Percentiles rank a stretch among this genome's conserved stretches.
Conservation (phyloP, 2,797 vertebrate genomes). For the Eutrigla gurnardus region DNA sequence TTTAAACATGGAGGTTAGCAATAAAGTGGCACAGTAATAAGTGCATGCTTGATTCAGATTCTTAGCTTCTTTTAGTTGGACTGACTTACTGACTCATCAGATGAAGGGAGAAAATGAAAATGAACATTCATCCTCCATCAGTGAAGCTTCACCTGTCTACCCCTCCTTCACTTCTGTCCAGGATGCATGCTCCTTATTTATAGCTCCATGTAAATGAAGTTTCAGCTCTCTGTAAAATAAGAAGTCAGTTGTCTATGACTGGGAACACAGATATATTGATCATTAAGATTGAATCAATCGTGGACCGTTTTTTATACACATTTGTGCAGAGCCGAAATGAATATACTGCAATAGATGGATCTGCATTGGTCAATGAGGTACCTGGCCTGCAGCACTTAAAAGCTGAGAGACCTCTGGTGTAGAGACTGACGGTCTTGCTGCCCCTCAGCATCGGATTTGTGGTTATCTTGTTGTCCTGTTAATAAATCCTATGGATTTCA, state of each 20-base stretch:
- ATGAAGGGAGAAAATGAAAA: not conserved
- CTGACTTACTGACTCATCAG: not conserved
- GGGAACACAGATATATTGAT: slow-evolving; percentile 18
- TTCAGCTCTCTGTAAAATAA: not conserved
- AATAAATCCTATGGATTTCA: too few relatives aligned
- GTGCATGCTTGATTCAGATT: not conserved
- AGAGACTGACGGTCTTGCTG: too few relatives aligned
- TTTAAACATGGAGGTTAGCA: not conserved
- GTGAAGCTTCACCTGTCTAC: slow-evolving; percentile 31
- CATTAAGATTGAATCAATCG: not conserved
- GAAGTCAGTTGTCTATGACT: not conserved
- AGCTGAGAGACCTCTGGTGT: too few relatives aligned
- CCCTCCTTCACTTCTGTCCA: slow-evolving; percentile 26
- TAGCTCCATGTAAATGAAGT: slow-evolving; percentile 35
- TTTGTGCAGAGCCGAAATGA: not conserved
- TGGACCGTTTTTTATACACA: not conserved
- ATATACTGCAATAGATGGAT: not conserved
- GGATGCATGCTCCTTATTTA: slow-evolving; percentile 50
- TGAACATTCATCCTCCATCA: slow-evolving; percentile 17
- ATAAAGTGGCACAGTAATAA: not conserved
- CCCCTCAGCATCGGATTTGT: too few relatives aligned
- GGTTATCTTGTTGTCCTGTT: too few relatives aligned
- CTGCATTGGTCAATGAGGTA: too few relatives aligned
- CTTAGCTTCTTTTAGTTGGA: not conserved
- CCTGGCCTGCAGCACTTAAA: too few relatives aligned